Conservation (phyloP, 2,888 invertebrate species). For the Timema cristinae region DNA sequence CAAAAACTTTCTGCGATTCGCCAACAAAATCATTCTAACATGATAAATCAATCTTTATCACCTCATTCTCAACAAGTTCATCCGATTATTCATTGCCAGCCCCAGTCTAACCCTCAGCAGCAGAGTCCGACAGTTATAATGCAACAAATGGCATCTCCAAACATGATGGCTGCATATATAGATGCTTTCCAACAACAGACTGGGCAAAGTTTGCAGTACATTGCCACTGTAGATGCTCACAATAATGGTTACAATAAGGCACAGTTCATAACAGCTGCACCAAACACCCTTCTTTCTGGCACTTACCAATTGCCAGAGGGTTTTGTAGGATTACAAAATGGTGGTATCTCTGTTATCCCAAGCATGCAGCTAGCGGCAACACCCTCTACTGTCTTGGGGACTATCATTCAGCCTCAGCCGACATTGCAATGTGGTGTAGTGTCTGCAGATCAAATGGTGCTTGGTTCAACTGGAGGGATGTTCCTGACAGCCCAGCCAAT, state of each 20-base stretch:
- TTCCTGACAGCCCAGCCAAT: constrained; percentile 61
- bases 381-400: constrained; percentile 52
- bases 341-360: constrained; percentile 43
- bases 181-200: constrained; percentile 66
- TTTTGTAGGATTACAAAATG: constrained; percentile 41
- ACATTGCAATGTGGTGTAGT: constrained; percentile 52
- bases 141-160: constrained; percentile 59
- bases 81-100: constrained; percentile 2
- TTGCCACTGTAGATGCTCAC: constrained; percentile 65
- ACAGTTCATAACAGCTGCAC: constrained; percentile 39
- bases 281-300: constrained; percentile 39
- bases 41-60: background rate
- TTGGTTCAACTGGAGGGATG: constrained; percentile 52
- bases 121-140: constrained; percentile 63
- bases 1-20: no score
- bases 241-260: constrained; percentile 41
- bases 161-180: constrained; percentile 60
- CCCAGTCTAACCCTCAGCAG: constrained; percentile 5
- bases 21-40: no score
- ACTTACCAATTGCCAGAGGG: constrained; percentile 43
- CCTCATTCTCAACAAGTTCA: background rate
- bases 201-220: constrained; percentile 70
- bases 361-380: constrained; percentile 37
- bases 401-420: constrained; percentile 51
- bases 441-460: constrained; percentile 56